Conservation (phyloP, 1,140 invertebrate species). For the Stratiolaelaps scimitus region DNA sequence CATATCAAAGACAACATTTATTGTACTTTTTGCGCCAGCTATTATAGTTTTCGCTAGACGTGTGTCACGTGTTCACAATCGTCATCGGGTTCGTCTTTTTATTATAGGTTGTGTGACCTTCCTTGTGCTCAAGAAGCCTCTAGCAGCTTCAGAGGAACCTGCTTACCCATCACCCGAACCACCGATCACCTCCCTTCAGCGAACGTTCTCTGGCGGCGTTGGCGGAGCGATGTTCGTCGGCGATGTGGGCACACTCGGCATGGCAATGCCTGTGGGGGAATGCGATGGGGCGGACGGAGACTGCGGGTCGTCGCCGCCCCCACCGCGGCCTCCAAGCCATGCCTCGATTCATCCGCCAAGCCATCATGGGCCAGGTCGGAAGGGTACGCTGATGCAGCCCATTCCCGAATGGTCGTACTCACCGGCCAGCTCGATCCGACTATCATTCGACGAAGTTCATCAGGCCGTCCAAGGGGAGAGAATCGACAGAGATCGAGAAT, state of each 20-base stretch:
- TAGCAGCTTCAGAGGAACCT: slow-evolving; percentile 4
- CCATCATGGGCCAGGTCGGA: background rate
- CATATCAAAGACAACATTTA: too few species aligned
- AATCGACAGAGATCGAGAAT: too few species aligned
- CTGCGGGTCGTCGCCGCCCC: background rate
- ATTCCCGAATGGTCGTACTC: slow-evolving; percentile 24
- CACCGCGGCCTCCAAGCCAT: background rate
- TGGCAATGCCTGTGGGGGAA: background rate
- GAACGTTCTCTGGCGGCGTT: slow-evolving; percentile 9
- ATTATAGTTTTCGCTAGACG: background rate
- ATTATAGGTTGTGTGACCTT: slow-evolving; percentile 9
- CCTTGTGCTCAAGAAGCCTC: slow-evolving; percentile 16
- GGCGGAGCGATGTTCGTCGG: background rate
- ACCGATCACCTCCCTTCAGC: slow-evolving; percentile 7
- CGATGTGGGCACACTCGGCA: too few species aligned
- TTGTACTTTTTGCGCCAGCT: background rate
- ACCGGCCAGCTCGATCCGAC: slow-evolving; percentile 16
- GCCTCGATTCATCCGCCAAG: background rate
- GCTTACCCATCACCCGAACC: slow-evolving; percentile 11
- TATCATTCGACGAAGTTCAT: slow-evolving; percentile 17
- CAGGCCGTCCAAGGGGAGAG: slow-evolving; percentile 4
- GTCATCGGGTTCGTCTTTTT: background rate
- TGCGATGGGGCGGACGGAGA: background rate
- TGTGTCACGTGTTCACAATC: background rate
- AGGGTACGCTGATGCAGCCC: slow-evolving; percentile 5